phyloP scores from a whole-genome alignment of 2,113 vertebrate genomes.

The Leptodactylus fuscus region DNA sequence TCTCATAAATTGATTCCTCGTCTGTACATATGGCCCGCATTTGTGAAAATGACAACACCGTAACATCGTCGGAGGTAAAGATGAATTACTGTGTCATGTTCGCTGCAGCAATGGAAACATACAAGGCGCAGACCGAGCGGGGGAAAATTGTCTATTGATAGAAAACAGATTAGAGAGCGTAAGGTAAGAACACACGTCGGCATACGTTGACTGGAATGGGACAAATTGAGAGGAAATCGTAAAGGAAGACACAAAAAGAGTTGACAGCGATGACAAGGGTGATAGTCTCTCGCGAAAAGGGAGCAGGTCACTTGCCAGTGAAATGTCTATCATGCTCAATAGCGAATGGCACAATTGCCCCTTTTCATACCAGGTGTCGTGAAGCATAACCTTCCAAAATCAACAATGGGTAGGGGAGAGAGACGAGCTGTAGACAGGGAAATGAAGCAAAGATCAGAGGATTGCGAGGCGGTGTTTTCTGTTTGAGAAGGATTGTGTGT shows the following conservation, averaged over 20 bases:
- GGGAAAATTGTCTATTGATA: not conserved
- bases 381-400: slow-evolving; percentile 30
- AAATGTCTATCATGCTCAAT: not conserved
- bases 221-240: not conserved
- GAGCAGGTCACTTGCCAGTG: not conserved
- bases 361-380: slow-evolving; percentile 5
- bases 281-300: not conserved
- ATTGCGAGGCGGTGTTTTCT: slow-evolving; percentile 32
- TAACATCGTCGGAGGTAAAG: not conserved
- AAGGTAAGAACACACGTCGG: not conserved
- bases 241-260: not conserved
- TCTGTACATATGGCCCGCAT: not conserved
- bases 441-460: slow-evolving; percentile 42
- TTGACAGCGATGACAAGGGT: not conserved
- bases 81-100: slow-evolving; percentile 14
- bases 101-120: not conserved
- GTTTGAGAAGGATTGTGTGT: slow-evolving; percentile 51
- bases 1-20: not conserved
- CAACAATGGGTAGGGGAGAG: not conserved
- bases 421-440: not conserved
- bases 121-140: not conserved
- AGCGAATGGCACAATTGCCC: not conserved
- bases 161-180: slow-evolving; percentile 1
- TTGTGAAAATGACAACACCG: slow-evolving; percentile 22
- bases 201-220: not conserved